These are phyloP conservation scores for Rattus rattus DNA, from an alignment of 2,113 vertebrate genomes.

Conservation along the genomic window DNA sequence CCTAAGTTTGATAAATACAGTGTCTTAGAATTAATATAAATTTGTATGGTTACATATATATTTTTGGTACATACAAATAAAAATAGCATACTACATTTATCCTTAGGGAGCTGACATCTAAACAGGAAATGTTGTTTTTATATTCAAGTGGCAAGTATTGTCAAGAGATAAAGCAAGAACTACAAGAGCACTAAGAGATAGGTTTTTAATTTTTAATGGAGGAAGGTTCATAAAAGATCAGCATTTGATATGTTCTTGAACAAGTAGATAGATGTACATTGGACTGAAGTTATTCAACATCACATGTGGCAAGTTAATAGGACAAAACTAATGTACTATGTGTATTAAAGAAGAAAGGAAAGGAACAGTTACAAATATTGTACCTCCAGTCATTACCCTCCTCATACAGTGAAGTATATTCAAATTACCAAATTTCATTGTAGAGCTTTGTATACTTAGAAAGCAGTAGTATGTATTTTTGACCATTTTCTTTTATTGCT, in stretches of 20 bases:
- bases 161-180: background rate
- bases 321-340: background rate
- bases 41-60: background rate
- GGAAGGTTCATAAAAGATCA: background rate
- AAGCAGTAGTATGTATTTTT: background rate
- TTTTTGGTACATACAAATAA: background rate
- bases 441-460: background rate
- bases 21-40: background rate
- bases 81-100: background rate
- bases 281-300: background rate
- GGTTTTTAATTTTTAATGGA: background rate
- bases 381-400: background rate
- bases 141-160: background rate
- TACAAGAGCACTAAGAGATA: background rate
- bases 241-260: background rate
- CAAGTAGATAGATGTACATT: background rate
- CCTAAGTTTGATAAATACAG: background rate
- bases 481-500: background rate
- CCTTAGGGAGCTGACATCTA: background rate
- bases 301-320: background rate
- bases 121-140: background rate
- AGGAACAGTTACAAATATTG: background rate
- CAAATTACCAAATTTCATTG: background rate
- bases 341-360: background rate
- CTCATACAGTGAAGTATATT: background rate